Evolutionary conservation across 2,113 vertebrate genomes (phyloP).

Genomic region (Paraplagusia blochii): DNA sequence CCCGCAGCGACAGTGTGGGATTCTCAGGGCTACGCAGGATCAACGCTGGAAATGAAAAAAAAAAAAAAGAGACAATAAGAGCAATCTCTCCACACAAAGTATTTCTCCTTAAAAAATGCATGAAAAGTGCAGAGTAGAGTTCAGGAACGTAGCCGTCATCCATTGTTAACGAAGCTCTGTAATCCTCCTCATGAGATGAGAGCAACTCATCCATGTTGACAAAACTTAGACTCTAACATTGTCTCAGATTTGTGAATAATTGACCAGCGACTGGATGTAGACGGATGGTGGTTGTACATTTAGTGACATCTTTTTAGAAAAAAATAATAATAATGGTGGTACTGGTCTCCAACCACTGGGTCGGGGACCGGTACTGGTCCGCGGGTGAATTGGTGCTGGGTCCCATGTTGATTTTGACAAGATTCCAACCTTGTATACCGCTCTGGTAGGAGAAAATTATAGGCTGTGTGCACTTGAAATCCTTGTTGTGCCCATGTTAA

Average conservation of each 20-base stretch:
- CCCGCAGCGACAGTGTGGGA: constrained; percentile 48
- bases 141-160: constrained; percentile 56
- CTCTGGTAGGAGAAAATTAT: too few relatives aligned
- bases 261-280: constrained; percentile 30
- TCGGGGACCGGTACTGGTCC: too few relatives aligned
- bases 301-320: too few relatives aligned
- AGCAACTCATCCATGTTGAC: constrained; percentile 70
- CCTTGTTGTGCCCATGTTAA: too few relatives aligned
- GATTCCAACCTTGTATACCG: too few relatives aligned
- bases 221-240: constrained; percentile 50
- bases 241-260: constrained; percentile 64
- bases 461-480: too few relatives aligned
- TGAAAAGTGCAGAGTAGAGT: constrained; percentile 51
- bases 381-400: too few relatives aligned
- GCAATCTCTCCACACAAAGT: constrained; percentile 52
- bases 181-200: constrained; percentile 65
- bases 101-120: constrained; percentile 74
- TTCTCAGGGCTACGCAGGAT: constrained; percentile 39
- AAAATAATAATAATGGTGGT: too few relatives aligned
- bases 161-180: constrained; percentile 68
- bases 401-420: too few relatives aligned
- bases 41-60: constrained; percentile 54
- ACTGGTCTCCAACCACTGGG: too few relatives aligned
- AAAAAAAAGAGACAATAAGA: constrained; percentile 54
- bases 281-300: constrained; percentile 42